These are phyloP conservation scores for Coreoperca whiteheadi DNA, from an alignment of 2,113 vertebrate genomes.

Conservation along the genomic window DNA sequence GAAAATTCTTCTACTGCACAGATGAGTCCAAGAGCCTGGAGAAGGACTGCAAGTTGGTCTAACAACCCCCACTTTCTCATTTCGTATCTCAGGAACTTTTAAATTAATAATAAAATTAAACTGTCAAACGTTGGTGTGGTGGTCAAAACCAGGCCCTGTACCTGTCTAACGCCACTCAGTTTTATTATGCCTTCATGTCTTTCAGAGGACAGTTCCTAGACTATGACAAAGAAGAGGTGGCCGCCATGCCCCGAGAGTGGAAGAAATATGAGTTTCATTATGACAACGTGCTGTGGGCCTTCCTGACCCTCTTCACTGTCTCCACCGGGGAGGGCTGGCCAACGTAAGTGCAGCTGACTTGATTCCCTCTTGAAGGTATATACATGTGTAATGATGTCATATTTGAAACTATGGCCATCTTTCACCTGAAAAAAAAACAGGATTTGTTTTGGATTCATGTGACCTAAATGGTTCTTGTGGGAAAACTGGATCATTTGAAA, in stretches of 20 bases:
- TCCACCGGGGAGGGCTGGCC: slow-evolving; percentile 99
- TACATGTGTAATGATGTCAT: not conserved
- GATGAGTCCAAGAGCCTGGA: slow-evolving; percentile 96
- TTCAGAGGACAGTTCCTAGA: slow-evolving; percentile 94
- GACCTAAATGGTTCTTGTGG: not conserved
- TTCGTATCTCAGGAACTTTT: not conserved
- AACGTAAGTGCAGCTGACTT: slow-evolving; percentile 87
- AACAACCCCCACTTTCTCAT: not conserved
- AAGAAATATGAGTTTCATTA: slow-evolving; percentile 97
- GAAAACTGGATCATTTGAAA: too few species aligned
- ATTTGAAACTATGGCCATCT: not conserved
- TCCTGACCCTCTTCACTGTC: slow-evolving; percentile 96
- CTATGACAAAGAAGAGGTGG: slow-evolving; percentile 92
- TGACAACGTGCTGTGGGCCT: slow-evolving; percentile 97
- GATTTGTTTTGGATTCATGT: not conserved
- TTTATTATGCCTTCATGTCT: slow-evolving; percentile 4
- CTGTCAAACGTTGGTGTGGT: not conserved
- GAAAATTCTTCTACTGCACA: slow-evolving; percentile 97
- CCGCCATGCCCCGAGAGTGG: slow-evolving; percentile 93
- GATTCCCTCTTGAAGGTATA: not conserved
- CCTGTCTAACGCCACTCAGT: not conserved
- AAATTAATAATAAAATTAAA: not conserved
- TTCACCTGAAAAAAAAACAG: too few species aligned
- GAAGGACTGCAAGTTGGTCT: slow-evolving; percentile 94
- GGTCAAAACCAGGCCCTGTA: not conserved